Conservation (phyloP, 2,888 invertebrate genomes). For the Pemphredon lugubris region DNA sequence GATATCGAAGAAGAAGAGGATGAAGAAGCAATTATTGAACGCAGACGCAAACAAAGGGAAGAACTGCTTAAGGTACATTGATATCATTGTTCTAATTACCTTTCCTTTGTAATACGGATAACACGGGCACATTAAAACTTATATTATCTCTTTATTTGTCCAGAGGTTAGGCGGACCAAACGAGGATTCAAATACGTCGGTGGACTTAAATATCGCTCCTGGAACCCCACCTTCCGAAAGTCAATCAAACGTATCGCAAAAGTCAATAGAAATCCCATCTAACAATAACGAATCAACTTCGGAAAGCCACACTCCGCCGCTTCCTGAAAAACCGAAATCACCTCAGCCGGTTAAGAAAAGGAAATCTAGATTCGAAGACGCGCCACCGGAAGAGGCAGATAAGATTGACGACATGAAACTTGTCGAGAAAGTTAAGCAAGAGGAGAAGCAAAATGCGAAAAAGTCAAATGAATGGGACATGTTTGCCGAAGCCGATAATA, state of each 20-base stretch:
- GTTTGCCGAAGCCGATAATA: slow-evolving; percentile 96
- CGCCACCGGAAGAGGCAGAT: slow-evolving; percentile 64
- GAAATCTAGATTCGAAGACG: slow-evolving; percentile 73
- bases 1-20: slow-evolving; percentile 94
- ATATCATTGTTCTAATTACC: slow-evolving; percentile 6
- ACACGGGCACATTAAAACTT: neutral
- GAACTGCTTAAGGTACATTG: slow-evolving; percentile 90
- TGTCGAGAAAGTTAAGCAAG: slow-evolving; percentile 72
- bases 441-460: slow-evolving; percentile 77
- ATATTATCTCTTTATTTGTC: slow-evolving; percentile 47
- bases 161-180: slow-evolving; percentile 84
- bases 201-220: slow-evolving; percentile 69
- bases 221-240: slow-evolving; percentile 67
- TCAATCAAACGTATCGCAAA: slow-evolving; percentile 69
- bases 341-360: slow-evolving; percentile 68
- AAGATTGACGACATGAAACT: slow-evolving; percentile 67
- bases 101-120: slow-evolving; percentile 3
- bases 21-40: slow-evolving; percentile 96
- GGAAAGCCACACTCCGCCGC: slow-evolving; percentile 77
- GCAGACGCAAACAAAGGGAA: slow-evolving; percentile 92
- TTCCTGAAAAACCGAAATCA: slow-evolving; percentile 74
- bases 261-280: slow-evolving; percentile 70
- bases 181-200: slow-evolving; percentile 83
- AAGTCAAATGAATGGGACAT: slow-evolving; percentile 91
- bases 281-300: slow-evolving; percentile 77